Base-by-base conservation (phyloP, 2,888 invertebrate species). In the Chouioia cunea region DNA sequence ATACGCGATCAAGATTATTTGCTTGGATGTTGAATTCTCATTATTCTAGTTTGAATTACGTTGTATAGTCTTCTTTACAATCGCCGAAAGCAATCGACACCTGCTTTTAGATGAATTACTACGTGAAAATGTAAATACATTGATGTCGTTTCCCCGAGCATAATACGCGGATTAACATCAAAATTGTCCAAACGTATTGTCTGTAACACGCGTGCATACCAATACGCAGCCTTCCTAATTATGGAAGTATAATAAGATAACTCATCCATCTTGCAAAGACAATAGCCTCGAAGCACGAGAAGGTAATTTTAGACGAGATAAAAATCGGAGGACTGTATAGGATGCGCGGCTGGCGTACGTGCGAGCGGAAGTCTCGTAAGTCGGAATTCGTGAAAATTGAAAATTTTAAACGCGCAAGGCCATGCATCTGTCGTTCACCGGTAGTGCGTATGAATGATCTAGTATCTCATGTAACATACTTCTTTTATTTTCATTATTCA, bases 361-460 rank as follows among this genome's bases (percentile, higher is more conserved):
- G 47, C 27, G 6, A 53, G 22, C 59, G 70, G 65, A 70, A 65
- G 70, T 65, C 20, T 47, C 56, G 27, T 43, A 20, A 57, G 16
- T 63, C 57, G 27, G 62, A 52, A 56, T 57, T 59, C 54, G 56
- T 56, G 65, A 60, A 62, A 64, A 54, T 60, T 43, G 22, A 16
- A 70, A 59, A 56, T 65, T 65, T 18, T 47, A 48, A 54, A 50
- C 16, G 22, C 2, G 46, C 22, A 53, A 22, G 22, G 52, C 14
- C 52, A 10, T 14, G 52, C 27, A 43, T 22, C 52, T 20, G 54
- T 60, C 67, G 62, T 20, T n/a, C n/a, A n/a, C n/a, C 18, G 52
- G 53, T 23, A 54, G 62, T 63, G 4, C 58, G 44, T 57, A 0
- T 18, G 50, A 63, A 15, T 52, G 57, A 14, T 48, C 43, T 8